A percentile compares a stretch with the other conserved stretches of the same genome.
Conservation (phyloP, 2,113 vertebrate species). For the Bos javanicus region DNA sequence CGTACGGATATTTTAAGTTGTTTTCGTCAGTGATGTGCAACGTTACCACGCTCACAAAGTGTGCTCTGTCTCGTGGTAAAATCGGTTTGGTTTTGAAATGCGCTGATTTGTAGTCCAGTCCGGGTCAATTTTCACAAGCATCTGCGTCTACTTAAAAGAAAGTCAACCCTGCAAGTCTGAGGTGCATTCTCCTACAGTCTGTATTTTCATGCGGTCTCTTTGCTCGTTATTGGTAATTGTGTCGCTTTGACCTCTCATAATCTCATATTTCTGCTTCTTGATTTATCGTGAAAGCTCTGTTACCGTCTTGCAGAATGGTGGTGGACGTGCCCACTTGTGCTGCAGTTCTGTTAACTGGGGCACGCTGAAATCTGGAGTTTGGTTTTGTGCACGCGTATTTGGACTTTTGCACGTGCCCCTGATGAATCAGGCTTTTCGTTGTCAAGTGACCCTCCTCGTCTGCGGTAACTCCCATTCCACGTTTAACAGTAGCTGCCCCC, state of each 20-base stretch:
- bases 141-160: accelerated
- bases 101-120: accelerated
- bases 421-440: accelerated
- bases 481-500: accelerated
- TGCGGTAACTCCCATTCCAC: background rate
- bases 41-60: background rate
- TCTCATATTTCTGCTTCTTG: background rate
- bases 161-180: background rate
- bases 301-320: accelerated
- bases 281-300: background rate
- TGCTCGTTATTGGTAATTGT: background rate
- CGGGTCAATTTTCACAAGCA: accelerated
- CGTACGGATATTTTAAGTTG: too few species aligned
- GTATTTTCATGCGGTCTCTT: background rate
- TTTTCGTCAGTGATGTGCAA: background rate
- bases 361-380: accelerated
- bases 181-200: accelerated
- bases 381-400: accelerated
- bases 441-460: accelerated
- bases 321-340: accelerated
- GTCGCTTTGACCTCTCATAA: background rate
- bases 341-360: background rate
- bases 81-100: background rate
- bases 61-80: background rate
- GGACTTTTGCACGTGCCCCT: background rate